These are phyloP conservation scores for Gracilinanus agilis DNA, from an alignment of 2,113 vertebrate species.

Conservation along the genomic window DNA sequence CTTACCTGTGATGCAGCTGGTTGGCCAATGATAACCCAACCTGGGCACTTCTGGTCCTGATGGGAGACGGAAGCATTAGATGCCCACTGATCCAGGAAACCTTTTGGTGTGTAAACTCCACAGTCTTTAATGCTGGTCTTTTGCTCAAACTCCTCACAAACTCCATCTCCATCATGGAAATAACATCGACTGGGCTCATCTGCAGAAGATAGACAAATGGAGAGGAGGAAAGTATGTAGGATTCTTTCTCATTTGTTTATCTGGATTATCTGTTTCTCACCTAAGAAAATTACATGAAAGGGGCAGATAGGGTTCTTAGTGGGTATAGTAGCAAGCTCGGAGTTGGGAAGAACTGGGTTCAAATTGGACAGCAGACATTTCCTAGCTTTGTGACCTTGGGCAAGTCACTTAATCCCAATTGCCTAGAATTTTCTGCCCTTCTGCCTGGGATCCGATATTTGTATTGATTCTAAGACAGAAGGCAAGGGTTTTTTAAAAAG, in stretches of 20 bases:
- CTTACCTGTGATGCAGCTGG: constrained; percentile 96
- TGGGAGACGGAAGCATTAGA: constrained; percentile 93
- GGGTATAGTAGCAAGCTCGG: no score
- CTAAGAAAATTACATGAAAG: no score
- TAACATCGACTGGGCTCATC: constrained; percentile 98
- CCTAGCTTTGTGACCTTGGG: no score
- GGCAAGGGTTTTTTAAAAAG: no score
- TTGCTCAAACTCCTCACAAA: constrained; percentile 98
- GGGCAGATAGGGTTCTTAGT: no score
- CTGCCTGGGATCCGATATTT: no score
- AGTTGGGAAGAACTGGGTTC: no score
- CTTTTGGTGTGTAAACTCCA: constrained; percentile 95
- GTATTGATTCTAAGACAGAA: no score
- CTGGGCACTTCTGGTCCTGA: constrained; percentile 94
- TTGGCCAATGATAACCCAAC: constrained; percentile 94
- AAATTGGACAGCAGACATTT: no score
- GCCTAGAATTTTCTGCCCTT: no score
- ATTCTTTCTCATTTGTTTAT: not conserved
- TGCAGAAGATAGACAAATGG: constrained; percentile 72
- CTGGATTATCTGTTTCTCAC: not conserved
- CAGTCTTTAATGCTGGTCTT: constrained; percentile 97
- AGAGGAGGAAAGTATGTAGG: not conserved
- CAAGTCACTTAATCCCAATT: no score
- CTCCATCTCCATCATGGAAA: constrained; percentile 96
- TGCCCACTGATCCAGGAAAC: constrained; percentile 98